Conservation (phyloP, 2,113 vertebrate species). For the Sula dactylatra region DNA sequence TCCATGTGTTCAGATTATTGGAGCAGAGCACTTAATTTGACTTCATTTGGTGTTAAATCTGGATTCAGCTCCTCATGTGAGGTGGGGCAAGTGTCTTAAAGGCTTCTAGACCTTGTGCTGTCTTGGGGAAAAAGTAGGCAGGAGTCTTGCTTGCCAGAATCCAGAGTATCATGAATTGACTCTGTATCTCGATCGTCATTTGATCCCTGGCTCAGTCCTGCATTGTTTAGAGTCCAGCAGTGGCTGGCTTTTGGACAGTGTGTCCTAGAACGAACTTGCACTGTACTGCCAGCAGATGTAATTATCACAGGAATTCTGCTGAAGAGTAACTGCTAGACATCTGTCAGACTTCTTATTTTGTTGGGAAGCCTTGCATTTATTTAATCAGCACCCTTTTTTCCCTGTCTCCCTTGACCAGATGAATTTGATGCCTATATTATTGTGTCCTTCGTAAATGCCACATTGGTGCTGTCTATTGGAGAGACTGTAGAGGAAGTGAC, state of each 20-base stretch:
- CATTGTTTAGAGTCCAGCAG: background rate
- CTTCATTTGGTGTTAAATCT: background rate
- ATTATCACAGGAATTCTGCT: conserved; percentile 40
- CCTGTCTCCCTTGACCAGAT: conserved; percentile 76
- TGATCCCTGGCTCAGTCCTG: background rate
- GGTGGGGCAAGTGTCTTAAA: background rate
- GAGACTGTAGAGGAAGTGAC: conserved; percentile 99
- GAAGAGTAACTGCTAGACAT: conserved; percentile 24
- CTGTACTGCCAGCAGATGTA: background rate
- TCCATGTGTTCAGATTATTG: background rate
- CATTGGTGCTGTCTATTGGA: conserved; percentile 93
- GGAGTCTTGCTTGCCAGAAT: background rate
- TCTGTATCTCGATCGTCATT: background rate
- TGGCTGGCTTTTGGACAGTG: background rate
- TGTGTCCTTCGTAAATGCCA: conserved; percentile 98
- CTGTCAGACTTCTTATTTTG: background rate
- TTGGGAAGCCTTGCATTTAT: conserved; percentile 11
- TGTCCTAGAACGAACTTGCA: conserved; percentile 31
- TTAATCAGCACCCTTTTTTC: conserved; percentile 24
- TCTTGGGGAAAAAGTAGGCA: background rate
- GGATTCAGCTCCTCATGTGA: background rate
- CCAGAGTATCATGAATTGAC: background rate
- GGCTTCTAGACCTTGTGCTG: background rate
- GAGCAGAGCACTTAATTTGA: background rate
- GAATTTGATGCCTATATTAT: conserved; percentile 99